Base-by-base conservation (phyloP, 2,888 invertebrate genomes). In the Creontiades dilutus region DNA sequence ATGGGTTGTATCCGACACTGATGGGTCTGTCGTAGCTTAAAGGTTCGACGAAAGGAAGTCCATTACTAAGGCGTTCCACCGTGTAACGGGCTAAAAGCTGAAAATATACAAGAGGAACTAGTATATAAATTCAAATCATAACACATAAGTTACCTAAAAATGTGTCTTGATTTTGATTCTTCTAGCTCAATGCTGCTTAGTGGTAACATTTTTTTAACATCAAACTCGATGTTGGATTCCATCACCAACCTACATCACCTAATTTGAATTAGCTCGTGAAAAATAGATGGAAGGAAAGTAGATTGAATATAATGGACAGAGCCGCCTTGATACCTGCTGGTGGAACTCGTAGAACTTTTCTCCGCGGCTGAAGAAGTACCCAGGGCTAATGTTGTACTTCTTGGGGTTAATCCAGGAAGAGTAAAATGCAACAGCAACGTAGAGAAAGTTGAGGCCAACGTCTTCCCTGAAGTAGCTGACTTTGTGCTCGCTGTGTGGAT, bases 401-500 rank as follows among this genome's bases (percentile, higher is more conserved):
- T 90, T 89, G 19, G 81, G 68, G 16, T 37, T 55, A 90, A 91
- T 90, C 90, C 90, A 92, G 28, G 87, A 48, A n/a, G 96, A 96
- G 92, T 95, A 95, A 92, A 96, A 93, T 92, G 95, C 95, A 92
- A 96, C 93, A 92, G 95, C 95, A 93, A 95, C 95, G 93, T 96
- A 96, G 88, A 91, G 92, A 91, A 93, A 92, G 92, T 94, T 95
- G 85, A 96, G 93, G 89, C 95, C 95, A 89, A 96, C 93, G 93
- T 97, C 97, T 92, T 97, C 96, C 19, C 95, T 95, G 94, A 95
- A 96, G 93, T 97, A 97, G 48, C 94, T 93, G 78, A 97, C 92
- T 14, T 94, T 93, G 89, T 94, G 94, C 91, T 96, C 95, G 0
- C 94, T 75, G 76, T 91, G 88, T 37, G 86, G 75, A 75, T 90